phyloP scores from a whole-genome alignment of 2,113 vertebrate genomes.

The Myxocyprinus asiaticus region DNA sequence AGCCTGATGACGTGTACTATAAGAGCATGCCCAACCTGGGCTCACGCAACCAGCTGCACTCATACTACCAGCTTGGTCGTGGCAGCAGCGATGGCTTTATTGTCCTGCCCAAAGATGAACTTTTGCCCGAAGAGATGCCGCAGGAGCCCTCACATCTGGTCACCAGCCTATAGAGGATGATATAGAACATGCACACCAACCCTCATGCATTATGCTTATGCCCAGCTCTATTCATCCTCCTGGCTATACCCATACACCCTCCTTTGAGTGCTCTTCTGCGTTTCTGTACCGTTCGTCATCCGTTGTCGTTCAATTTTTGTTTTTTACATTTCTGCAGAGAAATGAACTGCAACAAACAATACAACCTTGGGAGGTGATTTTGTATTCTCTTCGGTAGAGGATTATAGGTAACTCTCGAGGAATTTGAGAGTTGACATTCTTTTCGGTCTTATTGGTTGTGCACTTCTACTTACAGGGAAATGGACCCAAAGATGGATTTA shows the following conservation, averaged over 20 bases:
- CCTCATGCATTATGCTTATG: conserved; percentile 1
- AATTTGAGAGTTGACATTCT: conserved; percentile 67
- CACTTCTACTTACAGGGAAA: conserved; percentile 59
- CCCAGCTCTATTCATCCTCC: conserved; percentile 52
- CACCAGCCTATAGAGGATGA: conserved; percentile 92
- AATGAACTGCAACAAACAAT: not conserved
- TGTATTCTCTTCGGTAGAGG: conserved; percentile 28
- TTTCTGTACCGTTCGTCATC: conserved; percentile 78
- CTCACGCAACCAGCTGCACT: conserved; percentile 91
- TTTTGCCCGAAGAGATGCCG: conserved; percentile 78
- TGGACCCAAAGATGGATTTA: conserved; percentile 46
- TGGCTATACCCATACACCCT: conserved; percentile 36
- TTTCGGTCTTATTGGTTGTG: conserved; percentile 67
- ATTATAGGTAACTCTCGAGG: not conserved
- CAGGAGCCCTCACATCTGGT: conserved; percentile 92
- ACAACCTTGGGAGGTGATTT: conserved; percentile 18
- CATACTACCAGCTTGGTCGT: conserved; percentile 94
- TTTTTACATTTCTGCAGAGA: conserved; percentile 64
- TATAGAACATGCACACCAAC: conserved; percentile 27
- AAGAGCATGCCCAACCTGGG: conserved; percentile 99
- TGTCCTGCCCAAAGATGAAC: conserved; percentile 87
- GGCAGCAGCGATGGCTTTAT: conserved; percentile 98
- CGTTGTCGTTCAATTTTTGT: conserved; percentile 83
- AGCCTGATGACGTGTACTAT: conserved; percentile 91
- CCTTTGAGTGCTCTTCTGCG: conserved; percentile 53